A percentile compares a stretch with the other conserved stretches of the same genome.
These are phyloP conservation scores for Pachycephala philippinensis DNA, from an alignment of 2,113 vertebrate species.

Conservation along the genomic window DNA sequence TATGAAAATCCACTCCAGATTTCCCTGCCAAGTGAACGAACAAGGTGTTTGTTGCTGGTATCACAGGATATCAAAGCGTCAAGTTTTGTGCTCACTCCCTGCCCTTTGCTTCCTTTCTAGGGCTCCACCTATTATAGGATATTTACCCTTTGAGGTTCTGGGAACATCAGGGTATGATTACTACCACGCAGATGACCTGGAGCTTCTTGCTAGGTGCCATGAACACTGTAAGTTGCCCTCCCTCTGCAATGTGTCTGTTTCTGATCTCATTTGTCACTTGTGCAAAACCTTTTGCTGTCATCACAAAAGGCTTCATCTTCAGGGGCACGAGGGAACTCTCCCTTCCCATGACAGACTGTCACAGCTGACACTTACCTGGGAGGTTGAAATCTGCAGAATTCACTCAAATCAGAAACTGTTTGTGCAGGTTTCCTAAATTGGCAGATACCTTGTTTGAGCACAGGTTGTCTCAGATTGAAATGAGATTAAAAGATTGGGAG, in stretches of 20 bases:
- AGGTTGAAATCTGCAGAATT: not conserved
- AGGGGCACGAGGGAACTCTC: not conserved
- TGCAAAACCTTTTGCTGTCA: not conserved
- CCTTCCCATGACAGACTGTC: not conserved
- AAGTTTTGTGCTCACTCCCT: not conserved
- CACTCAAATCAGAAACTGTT: not conserved
- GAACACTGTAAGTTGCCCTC: conserved; percentile 80
- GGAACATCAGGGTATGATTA: conserved; percentile 89
- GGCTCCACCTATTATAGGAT: conserved; percentile 85
- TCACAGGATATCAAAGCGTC: not conserved
- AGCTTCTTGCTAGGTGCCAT: conserved; percentile 87
- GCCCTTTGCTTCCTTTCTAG: conserved; percentile 64
- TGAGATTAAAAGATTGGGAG: not conserved
- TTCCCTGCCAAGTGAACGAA: not conserved
- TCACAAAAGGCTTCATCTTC: not conserved
- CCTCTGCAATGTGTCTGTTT: not conserved
- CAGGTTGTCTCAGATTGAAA: not conserved
- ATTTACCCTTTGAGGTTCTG: conserved; percentile 89
- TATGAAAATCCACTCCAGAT: not conserved
- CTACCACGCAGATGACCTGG: conserved; percentile 88
- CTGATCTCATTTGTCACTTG: not conserved
- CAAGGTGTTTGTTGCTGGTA: not conserved
- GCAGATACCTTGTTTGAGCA: not conserved
- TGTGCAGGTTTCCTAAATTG: not conserved
- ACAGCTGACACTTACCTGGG: not conserved